These are phyloP conservation scores for Oncopodura yosiiana DNA, from an alignment of 1,140 invertebrate genomes.

Conservation along the genomic window DNA sequence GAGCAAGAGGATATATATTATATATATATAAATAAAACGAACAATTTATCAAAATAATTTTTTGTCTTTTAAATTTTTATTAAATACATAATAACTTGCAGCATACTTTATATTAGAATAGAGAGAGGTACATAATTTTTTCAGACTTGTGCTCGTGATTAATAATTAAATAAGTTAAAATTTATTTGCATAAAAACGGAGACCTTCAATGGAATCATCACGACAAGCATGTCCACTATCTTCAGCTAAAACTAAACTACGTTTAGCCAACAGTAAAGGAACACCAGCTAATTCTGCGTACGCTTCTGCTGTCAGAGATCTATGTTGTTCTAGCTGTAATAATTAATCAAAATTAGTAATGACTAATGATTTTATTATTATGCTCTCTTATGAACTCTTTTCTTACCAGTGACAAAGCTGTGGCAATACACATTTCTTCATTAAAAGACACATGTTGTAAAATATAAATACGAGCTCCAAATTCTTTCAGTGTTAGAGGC, in stretches of 20 bases:
- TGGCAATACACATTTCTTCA: conserved; percentile 62
- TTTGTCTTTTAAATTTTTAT: too few relatives aligned
- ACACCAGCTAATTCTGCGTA: conserved; percentile 68
- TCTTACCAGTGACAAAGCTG: conserved; percentile 60
- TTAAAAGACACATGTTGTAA: conserved; percentile 68
- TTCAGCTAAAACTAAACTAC: conserved; percentile 73
- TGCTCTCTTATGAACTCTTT: conserved; percentile 29
- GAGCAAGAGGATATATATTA: too few relatives aligned
- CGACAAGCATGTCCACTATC: conserved; percentile 72
- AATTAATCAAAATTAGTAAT: conserved; percentile 34
- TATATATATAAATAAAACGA: too few relatives aligned
- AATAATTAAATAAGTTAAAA: conserved; percentile 51
- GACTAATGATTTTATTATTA: conserved; percentile 6
- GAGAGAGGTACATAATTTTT: too few relatives aligned
- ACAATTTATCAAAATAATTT: too few relatives aligned
- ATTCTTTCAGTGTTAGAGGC: conserved; percentile 62
- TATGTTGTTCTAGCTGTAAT: conserved; percentile 60
- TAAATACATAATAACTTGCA: too few relatives aligned
- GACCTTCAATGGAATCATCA: conserved; percentile 86
- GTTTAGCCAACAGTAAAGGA: conserved; percentile 77
- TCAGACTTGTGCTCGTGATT: too few relatives aligned
- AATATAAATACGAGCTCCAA: conserved; percentile 84
- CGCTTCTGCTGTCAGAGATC: conserved; percentile 71
- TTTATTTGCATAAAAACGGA: conserved; percentile 83
- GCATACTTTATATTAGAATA: too few relatives aligned